Evolutionary conservation across 2,888 invertebrate species (phyloP), one percentile per base, ranked within the genome.

Genomic region (Apomyelois bistriatella): DNA sequence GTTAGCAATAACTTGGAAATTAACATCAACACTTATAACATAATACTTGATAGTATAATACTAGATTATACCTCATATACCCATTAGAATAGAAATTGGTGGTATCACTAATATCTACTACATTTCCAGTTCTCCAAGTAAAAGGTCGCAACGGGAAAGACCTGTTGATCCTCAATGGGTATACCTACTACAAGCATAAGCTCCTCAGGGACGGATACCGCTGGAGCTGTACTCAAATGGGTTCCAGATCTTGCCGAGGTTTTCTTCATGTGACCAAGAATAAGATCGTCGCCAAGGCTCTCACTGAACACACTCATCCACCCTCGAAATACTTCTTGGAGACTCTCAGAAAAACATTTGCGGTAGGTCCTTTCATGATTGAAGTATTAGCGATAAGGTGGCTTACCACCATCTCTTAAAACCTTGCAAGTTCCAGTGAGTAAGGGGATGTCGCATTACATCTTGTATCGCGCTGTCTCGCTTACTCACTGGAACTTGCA

Each of bases 191-290:
- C 60, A 85, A 88, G 58, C 89, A 89, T 58, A 90, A 89, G 64
- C 64, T 79, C 1, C 68, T 89, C 7, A 74, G 82, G 15, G 87
- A 88, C 36, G 90, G 90, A 0, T 83, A 77, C 66, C 78, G 90
- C 0, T 90, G 90, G 90, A 89, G 89, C 69, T 90, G 90, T 58
- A 89, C 90, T 0, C 87, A 87, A 64, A 89, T 89, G 89, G 88
- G 87, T 0, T 89, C 89, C 53, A 79, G 89, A 57, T 85, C 89
- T 1, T 90, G 90, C 60, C 70, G 87, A 38, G 90, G 81, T 0
- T 89, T 87, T 64, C 74, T 90, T 0, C 89, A 87, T 56, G 89
- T 89, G 3, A 85, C 86, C 1, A 71, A 72, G 1, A 78, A 85
- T 3, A 88, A 78, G 82, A 55, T 86, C 49, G 89, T 90, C 1